phyloP scores from a whole-genome alignment of 2,888 invertebrate species.

The Dexiosoma caninum region DNA sequence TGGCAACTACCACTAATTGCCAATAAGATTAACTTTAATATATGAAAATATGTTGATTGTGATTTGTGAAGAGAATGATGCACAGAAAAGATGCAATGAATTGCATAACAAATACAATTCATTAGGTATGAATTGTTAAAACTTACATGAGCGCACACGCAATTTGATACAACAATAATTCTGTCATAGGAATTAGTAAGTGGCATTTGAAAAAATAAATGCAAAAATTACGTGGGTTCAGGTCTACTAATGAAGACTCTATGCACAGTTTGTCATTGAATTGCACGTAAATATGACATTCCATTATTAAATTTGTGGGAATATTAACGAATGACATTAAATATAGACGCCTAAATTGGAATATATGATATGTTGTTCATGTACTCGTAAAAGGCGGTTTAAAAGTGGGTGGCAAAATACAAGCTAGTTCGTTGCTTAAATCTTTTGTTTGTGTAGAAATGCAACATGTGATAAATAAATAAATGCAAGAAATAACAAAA shows the following conservation, averaged over 20 bases:
- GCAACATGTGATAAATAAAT: too few species aligned
- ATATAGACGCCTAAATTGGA: too few species aligned
- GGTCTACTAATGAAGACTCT: background rate
- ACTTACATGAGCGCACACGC: constrained; percentile 23
- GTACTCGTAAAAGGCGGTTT: too few species aligned
- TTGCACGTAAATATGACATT: too few species aligned
- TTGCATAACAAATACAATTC: constrained; percentile 25
- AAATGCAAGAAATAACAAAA: too few species aligned
- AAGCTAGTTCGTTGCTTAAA: constrained; percentile 20
- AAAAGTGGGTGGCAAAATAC: background rate
- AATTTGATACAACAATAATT: constrained; percentile 5
- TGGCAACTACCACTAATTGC: background rate
- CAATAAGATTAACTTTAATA: background rate
- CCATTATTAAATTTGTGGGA: too few species aligned
- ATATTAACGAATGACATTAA: too few species aligned
- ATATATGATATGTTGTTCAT: too few species aligned
- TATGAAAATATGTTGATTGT: constrained; percentile 21
- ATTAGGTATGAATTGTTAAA: constrained; percentile 19
- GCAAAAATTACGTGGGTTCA: background rate
- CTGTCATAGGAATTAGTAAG: background rate
- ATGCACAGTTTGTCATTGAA: background rate
- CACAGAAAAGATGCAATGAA: constrained; percentile 24
- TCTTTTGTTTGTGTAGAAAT: background rate
- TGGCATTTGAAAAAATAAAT: background rate
- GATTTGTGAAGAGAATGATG: constrained; percentile 1